phyloP scores from a whole-genome alignment of 2,113 vertebrate species.

The Lathamus discolor region DNA sequence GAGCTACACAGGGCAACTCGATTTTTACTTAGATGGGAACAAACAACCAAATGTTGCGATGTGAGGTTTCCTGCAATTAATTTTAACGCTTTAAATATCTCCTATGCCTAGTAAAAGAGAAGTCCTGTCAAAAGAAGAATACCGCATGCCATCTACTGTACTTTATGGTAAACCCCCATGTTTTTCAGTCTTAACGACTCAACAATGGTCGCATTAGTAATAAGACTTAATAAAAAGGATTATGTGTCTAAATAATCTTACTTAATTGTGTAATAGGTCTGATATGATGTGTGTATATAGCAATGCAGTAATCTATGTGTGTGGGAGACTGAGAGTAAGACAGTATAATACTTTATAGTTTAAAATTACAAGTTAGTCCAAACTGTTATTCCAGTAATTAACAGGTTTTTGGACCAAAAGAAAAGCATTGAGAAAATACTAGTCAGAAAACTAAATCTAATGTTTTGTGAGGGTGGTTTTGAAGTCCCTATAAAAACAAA shows the following conservation, averaged over 20 bases:
- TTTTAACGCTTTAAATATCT: constrained; percentile 8
- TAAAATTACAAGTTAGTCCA: constrained; percentile 19
- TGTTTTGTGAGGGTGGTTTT: constrained; percentile 50
- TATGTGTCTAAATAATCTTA: constrained; percentile 22
- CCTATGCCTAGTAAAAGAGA: neutral
- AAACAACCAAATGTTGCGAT: constrained; percentile 3
- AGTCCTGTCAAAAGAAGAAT: neutral
- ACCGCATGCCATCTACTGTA: constrained; percentile 42
- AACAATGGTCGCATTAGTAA: neutral
- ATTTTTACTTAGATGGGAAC: neutral
- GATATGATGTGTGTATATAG: neutral
- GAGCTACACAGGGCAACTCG: neutral
- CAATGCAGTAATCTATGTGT: neutral
- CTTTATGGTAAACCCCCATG: neutral
- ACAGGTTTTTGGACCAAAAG: neutral
- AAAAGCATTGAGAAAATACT: constrained; percentile 10
- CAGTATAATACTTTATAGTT: constrained; percentile 11
- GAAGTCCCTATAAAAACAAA: constrained; percentile 61
- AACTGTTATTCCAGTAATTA: constrained; percentile 38
- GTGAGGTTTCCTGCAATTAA: constrained; percentile 5
- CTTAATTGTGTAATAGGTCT: constrained; percentile 35
- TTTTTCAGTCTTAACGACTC: neutral
- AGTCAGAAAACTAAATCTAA: constrained; percentile 18
- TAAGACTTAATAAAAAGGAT: constrained; percentile 40
- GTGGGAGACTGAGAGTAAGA: neutral